These are phyloP conservation scores for Nematopogon swammerdamellus DNA, from an alignment of 2,888 invertebrate genomes.

Conservation along the genomic window DNA sequence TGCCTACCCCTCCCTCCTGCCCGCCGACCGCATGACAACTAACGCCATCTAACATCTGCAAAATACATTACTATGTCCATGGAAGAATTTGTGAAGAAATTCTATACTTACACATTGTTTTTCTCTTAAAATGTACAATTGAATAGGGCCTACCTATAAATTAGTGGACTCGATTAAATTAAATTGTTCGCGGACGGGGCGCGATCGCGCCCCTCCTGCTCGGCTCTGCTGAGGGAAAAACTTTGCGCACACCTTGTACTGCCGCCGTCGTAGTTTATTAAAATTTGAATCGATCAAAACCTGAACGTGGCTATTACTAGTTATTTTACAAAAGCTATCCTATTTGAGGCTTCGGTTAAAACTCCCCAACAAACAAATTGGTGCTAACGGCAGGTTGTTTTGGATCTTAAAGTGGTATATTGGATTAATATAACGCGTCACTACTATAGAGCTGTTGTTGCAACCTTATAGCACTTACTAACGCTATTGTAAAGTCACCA, in stretches of 20 bases:
- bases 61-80: constrained; percentile 21
- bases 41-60: background rate
- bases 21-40: background rate
- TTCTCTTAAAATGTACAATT: constrained; percentile 49
- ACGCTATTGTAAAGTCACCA: too few species aligned
- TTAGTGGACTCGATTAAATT: constrained; percentile 11
- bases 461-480: too few species aligned
- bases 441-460: too few species aligned
- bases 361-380: background rate
- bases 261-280: background rate
- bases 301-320: background rate
- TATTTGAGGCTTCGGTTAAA: background rate
- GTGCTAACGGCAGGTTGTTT: too few species aligned
- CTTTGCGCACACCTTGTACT: background rate
- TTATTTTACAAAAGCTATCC: background rate
- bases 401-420: too few species aligned
- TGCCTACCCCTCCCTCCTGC: background rate
- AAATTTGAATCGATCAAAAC: background rate
- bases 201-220: too few species aligned
- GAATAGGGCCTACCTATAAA: constrained; percentile 50
- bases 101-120: constrained; percentile 52
- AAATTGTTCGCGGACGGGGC: too few species aligned
- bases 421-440: too few species aligned
- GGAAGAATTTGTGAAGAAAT: constrained; percentile 39
- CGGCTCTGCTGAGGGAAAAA: background rate